Percentiles rank a stretch among this genome's conserved stretches.
Evolutionary conservation across 2,888 invertebrate species (phyloP).

Genomic region (Dasysyrphus albostriatus): DNA sequence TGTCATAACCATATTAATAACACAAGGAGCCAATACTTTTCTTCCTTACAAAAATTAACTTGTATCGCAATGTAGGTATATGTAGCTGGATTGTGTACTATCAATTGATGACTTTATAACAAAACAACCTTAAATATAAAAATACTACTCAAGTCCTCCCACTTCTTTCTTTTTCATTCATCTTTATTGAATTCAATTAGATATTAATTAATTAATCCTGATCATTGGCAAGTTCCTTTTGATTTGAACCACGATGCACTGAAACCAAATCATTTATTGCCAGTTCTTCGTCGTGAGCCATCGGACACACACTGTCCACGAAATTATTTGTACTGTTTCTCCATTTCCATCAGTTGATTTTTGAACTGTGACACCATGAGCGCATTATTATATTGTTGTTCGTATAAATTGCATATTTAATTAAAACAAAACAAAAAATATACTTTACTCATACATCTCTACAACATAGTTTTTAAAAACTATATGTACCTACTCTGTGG

Average conservation of each 20-base stretch:
- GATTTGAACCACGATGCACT: constrained; percentile 69
- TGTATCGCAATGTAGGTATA: neutral
- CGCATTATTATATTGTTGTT: constrained; percentile 13
- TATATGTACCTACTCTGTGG: constrained; percentile 29
- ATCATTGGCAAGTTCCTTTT: constrained; percentile 70
- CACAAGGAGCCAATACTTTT: neutral
- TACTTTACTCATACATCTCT: neutral
- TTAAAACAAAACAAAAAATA: constrained; percentile 35
- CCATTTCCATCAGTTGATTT: neutral
- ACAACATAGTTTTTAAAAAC: constrained; percentile 7
- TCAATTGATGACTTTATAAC: constrained; percentile 12
- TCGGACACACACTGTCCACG: constrained; percentile 73
- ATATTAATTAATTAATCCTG: constrained; percentile 76
- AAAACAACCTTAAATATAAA: constrained; percentile 21
- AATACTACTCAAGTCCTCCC: constrained; percentile 25
- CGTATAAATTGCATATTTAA: constrained; percentile 43
- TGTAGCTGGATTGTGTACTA: neutral
- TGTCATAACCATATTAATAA: neutral
- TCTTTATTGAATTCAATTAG: constrained; percentile 74
- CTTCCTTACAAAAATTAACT: neutral
- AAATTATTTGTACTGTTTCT: constrained; percentile 40
- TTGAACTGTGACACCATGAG: constrained; percentile 66
- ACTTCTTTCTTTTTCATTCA: constrained; percentile 43
- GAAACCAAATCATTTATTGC: constrained; percentile 71
- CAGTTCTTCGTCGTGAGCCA: constrained; percentile 73